phyloP scores from a whole-genome alignment of 64 coral and sea anemone species.

The Montipora foliosa region DNA sequence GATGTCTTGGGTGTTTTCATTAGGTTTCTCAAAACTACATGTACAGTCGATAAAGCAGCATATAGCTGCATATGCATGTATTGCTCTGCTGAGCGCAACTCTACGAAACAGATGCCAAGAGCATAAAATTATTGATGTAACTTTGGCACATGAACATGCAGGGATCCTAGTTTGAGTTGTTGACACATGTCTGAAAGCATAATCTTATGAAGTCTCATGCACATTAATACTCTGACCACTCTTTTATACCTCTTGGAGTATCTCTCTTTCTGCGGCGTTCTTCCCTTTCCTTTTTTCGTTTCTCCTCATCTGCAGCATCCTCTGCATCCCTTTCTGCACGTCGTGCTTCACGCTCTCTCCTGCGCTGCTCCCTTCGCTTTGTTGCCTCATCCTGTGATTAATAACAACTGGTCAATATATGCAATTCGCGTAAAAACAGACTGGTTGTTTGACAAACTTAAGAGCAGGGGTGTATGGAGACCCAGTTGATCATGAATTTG shows the following conservation, averaged over 20 bases:
- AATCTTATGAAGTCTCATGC: not conserved
- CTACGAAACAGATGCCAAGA: no score
- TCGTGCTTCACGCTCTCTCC: constrained; percentile 66
- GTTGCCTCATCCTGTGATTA: constrained; percentile 62
- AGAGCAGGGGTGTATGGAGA: no score
- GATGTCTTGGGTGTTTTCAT: no score
- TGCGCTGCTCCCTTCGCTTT: constrained; percentile 57
- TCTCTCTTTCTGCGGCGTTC: constrained; percentile 24
- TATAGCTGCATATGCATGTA: no score
- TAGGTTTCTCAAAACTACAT: no score
- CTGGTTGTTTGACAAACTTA: no score
- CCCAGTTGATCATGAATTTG: no score
- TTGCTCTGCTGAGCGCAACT: no score
- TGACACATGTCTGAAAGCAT: not conserved
- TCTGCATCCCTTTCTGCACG: constrained; percentile 69
- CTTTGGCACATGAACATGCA: not conserved
- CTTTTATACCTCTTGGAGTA: not conserved
- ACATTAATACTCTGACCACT: not conserved
- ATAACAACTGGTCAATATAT: not conserved
- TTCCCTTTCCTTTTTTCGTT: constrained; percentile 19
- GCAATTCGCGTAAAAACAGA: not conserved
- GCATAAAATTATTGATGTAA: no score
- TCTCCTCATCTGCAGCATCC: constrained; percentile 53
- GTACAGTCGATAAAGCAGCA: no score
- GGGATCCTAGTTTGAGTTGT: not conserved